These are phyloP conservation scores for Allygus modestus DNA, from an alignment of 2,888 invertebrate genomes.

Conservation along the genomic window DNA sequence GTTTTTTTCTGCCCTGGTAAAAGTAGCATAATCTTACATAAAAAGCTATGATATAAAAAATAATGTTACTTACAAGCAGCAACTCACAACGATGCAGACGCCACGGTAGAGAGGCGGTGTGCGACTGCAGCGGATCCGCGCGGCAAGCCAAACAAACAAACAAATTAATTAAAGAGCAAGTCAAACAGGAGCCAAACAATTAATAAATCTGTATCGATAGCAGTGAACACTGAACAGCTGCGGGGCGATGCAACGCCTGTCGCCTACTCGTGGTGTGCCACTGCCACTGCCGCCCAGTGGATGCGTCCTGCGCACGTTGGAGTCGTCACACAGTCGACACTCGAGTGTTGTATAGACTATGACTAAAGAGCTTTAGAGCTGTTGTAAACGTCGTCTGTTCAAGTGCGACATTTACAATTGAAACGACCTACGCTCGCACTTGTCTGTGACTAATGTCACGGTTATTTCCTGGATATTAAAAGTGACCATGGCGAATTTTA, in stretches of 20 bases:
- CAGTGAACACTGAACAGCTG: not conserved
- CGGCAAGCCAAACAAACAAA: conserved; percentile 19
- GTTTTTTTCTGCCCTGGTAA: no score
- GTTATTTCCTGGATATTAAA: no score
- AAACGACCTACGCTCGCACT: no score
- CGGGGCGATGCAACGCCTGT: not conserved
- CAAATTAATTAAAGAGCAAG: conserved; percentile 42
- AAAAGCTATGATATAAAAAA: no score
- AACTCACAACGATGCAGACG: not conserved
- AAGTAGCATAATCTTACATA: no score
- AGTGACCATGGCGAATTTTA: no score
- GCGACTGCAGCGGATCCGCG: conserved; percentile 17
- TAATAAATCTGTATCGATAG: conserved; percentile 46
- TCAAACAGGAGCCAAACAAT: conserved; percentile 47
- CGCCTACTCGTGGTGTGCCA: not conserved
- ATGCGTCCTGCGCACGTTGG: not conserved
- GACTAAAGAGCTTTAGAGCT: no score
- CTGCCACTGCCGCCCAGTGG: not conserved
- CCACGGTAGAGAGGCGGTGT: not conserved
- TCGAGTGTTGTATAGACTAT: no score
- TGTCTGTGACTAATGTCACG: no score
- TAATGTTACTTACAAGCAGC: no score
- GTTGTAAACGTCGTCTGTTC: no score
- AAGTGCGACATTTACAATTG: no score
- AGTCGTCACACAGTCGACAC: not conserved